Evolutionary conservation across 2,113 vertebrate species (phyloP).

Genomic region (Cairina moschata): DNA sequence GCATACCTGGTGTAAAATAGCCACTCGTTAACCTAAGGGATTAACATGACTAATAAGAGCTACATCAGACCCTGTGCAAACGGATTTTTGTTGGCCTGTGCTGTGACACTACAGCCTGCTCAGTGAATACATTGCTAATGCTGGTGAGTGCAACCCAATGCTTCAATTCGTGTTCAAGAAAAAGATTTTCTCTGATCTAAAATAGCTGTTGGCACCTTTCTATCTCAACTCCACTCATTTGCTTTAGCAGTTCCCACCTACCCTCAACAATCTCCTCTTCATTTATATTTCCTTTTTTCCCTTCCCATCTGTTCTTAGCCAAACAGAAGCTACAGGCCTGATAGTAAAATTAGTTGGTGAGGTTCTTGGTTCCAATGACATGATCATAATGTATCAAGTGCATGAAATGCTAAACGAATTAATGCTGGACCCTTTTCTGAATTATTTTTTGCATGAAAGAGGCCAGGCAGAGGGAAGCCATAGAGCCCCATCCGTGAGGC

Average conservation of each 20-base stretch:
- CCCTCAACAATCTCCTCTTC: slow-evolving; percentile 47
- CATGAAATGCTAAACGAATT: not conserved
- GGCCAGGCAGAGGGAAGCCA: not conserved
- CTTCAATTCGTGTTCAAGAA: not conserved
- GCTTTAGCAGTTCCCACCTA: slow-evolving; percentile 54
- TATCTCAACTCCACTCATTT: not conserved
- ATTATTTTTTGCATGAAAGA: not conserved
- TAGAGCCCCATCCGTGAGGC: accelerated
- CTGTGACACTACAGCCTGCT: not conserved
- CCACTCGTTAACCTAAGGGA: not conserved
- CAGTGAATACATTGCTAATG: not conserved
- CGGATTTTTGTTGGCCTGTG: not conserved
- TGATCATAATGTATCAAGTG: not conserved
- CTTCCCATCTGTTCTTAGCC: slow-evolving; percentile 57
- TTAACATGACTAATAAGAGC: not conserved
- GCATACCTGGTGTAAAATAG: not conserved
- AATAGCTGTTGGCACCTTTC: slow-evolving; percentile 48
- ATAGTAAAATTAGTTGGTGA: slow-evolving; percentile 30
- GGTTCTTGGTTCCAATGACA: not conserved
- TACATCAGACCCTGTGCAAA: not conserved
- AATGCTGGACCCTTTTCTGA: not conserved
- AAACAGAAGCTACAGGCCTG: slow-evolving; percentile 28
- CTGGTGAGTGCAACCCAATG: not conserved
- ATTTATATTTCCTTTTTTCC: slow-evolving; percentile 47
- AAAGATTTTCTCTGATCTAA: slow-evolving; percentile 24